Conservation (phyloP, 2,113 vertebrate genomes). For the Eulacestoma nigropectus region DNA sequence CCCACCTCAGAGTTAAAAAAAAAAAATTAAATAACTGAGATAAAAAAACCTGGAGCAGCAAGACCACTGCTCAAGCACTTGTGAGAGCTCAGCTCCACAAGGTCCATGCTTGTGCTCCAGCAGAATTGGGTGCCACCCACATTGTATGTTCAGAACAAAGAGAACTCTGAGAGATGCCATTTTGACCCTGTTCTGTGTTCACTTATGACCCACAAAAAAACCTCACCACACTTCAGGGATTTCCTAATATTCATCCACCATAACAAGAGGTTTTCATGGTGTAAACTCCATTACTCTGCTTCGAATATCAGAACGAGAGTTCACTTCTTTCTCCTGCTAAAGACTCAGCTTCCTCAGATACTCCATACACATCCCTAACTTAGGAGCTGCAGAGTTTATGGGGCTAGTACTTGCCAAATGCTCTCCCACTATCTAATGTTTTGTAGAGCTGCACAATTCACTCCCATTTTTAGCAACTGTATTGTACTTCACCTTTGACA, state of each 20-base stretch:
- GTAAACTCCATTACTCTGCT: neutral
- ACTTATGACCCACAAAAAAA: neutral
- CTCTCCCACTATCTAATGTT: neutral
- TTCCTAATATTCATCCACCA: neutral
- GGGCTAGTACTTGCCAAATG: neutral
- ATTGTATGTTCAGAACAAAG: rapidly evolving
- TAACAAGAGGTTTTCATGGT: neutral
- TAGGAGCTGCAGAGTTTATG: neutral
- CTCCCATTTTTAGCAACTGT: neutral
- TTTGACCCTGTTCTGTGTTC: neutral
- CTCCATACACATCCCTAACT: neutral
- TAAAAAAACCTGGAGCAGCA: neutral
- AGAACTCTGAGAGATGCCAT: neutral
- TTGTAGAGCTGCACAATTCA: neutral
- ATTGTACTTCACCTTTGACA: neutral
- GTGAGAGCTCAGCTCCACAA: neutral
- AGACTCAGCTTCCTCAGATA: neutral
- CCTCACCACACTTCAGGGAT: rapidly evolving
- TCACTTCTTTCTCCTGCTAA: neutral
- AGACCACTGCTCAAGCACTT: neutral
- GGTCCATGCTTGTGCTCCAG: too few relatives aligned
- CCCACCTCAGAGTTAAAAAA: neutral
- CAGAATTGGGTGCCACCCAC: neutral
- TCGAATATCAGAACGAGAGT: neutral
- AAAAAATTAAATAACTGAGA: neutral